Base-by-base conservation (phyloP, 2,797 vertebrate genomes). In the Sardinella longiceps region DNA sequence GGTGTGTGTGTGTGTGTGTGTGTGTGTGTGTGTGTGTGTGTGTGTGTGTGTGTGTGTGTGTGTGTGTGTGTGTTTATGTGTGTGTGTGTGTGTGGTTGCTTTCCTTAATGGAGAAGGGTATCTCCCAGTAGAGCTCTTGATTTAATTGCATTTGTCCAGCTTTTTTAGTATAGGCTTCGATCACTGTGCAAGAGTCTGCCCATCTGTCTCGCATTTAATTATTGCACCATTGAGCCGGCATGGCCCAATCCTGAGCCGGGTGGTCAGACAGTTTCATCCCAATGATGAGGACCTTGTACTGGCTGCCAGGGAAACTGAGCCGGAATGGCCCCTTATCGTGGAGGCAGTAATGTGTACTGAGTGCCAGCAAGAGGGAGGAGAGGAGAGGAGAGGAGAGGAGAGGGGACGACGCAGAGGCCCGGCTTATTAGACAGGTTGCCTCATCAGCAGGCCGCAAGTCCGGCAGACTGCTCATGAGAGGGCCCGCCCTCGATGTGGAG, bases 221-320 rank as follows among this genome's bases (percentile, higher is more conserved):
- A 82, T 0, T n/a, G 14, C 4, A 25, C 82, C 33, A 20, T 50
- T 37, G n/a, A 81, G 84, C 80, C 80, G 66, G 58, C 28, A 81
- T 48, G 84, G 80, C 80, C 10, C 28, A 20, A 39, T 18, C 20
- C 33, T 39, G 66, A 74, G 66, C 30, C 30, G 18, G 63, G 53
- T 43, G 5, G 53, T n/a, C 33, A 58, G 37, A 58, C 39, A 23
- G 45, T 84, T 85, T 80, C 66, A 39, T 33, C 18, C 33, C 30
- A 18, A 39, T 39, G 66, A 74, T 74, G 66, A 48, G 66, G 33
- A 18, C 6, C 6, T 37, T 37, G 66, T 74, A 74, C 20, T 39
- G 14, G 33, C 66, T 18, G 37, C 89, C 90, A 89, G 90, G 88
- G 88, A 90, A 91, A 90, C 88, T 82, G 85, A 90, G 83, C 83